Evolutionary conservation across 1,140 invertebrate species (phyloP), one percentile per base, ranked within the genome.

Genomic region (Cryptotermes secundus): DNA sequence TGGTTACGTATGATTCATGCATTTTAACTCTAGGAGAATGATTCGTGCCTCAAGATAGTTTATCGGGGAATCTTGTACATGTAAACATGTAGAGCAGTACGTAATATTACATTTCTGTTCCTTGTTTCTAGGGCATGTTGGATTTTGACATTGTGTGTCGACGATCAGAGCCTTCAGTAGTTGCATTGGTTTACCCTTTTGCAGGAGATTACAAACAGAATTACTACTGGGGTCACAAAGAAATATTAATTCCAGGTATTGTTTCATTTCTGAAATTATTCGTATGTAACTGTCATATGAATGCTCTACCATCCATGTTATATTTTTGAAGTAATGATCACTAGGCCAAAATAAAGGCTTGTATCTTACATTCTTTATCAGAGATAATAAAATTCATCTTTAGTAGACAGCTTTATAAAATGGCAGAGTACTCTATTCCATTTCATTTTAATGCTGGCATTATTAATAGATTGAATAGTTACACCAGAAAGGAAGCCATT

Each of bases 161-260:
- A 34, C 93, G 99, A 86, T 91, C 93, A 84, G 95, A 97, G 87
- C 96, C 96, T 7, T 96, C 95, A 4, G 96, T 99, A 1, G 97
- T 97, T 9, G 98, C 98, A 42, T 96, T 99, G 88, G 97, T 99
- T 24, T 99, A 99, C 91, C 99, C 99, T 7, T 99, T 98, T 89
- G 99, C 98, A 9, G 99, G 98, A 1, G 98, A 99, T 91, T 98
- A 99, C 89, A 99, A 99, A 88, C 98, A 99, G 89, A 99, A 99
- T 90, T 99, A 98, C 91, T 99, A 99, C 89, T 99, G 98, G 96
- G 99, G 99, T 1, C 98, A 99, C 90, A 99, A 99, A 89, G 99
- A 99, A 90, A 95, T 99, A 79, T 93, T 99, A 14, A 95, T 99
- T 89, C 96, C 96, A 34, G 92, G 92, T 92, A 86, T 26, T 42